Conservation (phyloP, 2,797 vertebrate species). For the Micromesistius poutassou region DNA sequence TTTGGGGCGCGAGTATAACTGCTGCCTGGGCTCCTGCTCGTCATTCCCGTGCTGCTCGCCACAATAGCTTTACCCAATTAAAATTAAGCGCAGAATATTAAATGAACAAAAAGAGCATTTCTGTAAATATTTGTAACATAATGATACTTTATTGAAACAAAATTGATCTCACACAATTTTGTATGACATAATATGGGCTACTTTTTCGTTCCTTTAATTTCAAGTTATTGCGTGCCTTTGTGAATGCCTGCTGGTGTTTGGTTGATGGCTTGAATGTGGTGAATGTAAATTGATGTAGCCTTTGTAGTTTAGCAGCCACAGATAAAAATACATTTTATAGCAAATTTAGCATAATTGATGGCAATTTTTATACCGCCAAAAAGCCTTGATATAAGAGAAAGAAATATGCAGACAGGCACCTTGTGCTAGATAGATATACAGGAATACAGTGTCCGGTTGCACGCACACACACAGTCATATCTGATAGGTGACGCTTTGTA, state of each 20-base stretch:
- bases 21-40: no score
- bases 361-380: neutral
- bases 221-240: neutral
- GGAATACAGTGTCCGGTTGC: neutral
- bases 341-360: neutral
- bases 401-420: neutral
- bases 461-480: neutral
- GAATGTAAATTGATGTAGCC: neutral
- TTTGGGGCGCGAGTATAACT: no score
- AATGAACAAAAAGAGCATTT: no score
- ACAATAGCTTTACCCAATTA: no score
- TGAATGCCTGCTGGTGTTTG: neutral
- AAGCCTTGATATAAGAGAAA: neutral
- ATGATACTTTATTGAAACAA: no score
- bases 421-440: neutral
- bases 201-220: no score
- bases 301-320: no score
- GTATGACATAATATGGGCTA: no score
- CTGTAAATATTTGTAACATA: no score
- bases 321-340: neutral
- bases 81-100: no score
- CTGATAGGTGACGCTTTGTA: neutral
- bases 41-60: no score
- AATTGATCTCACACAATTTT: no score
- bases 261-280: neutral